A percentile compares a stretch with the other conserved stretches of the same genome.
Conservation (phyloP, 2,888 invertebrate species). For the Aelia acuminata region DNA sequence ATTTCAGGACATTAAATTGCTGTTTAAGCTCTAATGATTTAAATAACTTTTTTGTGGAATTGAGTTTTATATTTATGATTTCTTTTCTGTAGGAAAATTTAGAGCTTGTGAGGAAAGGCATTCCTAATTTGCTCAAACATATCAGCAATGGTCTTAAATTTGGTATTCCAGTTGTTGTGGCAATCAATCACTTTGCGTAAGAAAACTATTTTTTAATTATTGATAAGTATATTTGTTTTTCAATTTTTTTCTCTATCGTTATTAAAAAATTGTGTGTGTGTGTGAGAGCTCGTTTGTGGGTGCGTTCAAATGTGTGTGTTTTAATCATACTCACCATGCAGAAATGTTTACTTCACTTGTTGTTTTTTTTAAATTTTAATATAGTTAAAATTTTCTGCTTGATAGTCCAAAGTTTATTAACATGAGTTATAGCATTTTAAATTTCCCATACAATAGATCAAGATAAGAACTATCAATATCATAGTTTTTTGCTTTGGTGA, state of each 20-base stretch:
- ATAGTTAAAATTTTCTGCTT: not conserved
- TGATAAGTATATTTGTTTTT: not conserved
- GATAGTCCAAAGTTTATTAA: not conserved
- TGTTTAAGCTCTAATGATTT: too few species aligned
- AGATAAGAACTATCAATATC: not conserved
- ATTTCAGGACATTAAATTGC: too few species aligned
- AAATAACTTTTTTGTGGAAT: not conserved
- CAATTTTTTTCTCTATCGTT: too few species aligned
- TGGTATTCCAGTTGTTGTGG: constrained; percentile 94
- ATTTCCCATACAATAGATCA: not conserved
- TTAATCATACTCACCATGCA: too few species aligned
- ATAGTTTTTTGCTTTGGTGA: too few species aligned
- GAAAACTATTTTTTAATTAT: constrained; percentile 67
- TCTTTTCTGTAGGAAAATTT: constrained; percentile 80
- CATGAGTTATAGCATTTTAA: not conserved
- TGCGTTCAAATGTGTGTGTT: too few species aligned
- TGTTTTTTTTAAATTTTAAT: too few species aligned
- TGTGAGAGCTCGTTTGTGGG: too few species aligned
- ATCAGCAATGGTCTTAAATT: constrained; percentile 92
- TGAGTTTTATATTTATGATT: not conserved
- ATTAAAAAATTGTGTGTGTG: too few species aligned
- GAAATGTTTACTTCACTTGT: too few species aligned
- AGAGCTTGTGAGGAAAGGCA: constrained; percentile 85
- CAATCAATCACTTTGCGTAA: constrained; percentile 89
- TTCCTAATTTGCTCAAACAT: constrained; percentile 92